Evolutionary conservation across 2,113 vertebrate species (phyloP).

Genomic region (Hemicordylus capensis): DNA sequence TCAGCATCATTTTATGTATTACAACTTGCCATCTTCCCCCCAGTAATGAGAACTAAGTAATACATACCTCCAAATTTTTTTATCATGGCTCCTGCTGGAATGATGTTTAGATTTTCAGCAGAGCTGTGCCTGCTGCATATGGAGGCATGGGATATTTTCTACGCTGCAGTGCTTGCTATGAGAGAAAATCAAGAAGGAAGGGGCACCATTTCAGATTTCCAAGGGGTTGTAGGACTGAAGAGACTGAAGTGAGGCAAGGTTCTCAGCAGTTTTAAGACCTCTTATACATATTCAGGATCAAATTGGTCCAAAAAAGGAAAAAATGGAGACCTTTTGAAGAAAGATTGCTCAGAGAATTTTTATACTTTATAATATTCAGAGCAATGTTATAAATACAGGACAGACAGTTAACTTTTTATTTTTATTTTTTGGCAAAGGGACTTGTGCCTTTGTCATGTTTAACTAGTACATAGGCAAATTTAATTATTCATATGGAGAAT

Average conservation of each 20-base stretch:
- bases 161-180: neutral
- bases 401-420: neutral
- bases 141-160: neutral
- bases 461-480: no score
- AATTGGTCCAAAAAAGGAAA: neutral
- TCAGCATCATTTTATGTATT: neutral
- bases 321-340: neutral
- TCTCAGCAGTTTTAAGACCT: neutral
- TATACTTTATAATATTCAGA: neutral
- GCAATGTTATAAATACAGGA: neutral
- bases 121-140: neutral
- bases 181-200: neutral
- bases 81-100: constrained; percentile 10
- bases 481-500: no score
- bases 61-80: neutral
- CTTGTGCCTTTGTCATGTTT: no score
- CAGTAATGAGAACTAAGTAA: neutral
- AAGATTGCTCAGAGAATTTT: neutral
- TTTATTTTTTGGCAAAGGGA: neutral
- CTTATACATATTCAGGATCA: neutral
- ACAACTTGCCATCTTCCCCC: neutral
- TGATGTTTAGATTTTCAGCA: neutral
- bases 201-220: neutral
- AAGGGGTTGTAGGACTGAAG: neutral
- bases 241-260: neutral